A percentile compares a stretch with the other conserved stretches of the same genome.
Conservation (phyloP, 2,113 vertebrate species). For the Calcarius ornatus region DNA sequence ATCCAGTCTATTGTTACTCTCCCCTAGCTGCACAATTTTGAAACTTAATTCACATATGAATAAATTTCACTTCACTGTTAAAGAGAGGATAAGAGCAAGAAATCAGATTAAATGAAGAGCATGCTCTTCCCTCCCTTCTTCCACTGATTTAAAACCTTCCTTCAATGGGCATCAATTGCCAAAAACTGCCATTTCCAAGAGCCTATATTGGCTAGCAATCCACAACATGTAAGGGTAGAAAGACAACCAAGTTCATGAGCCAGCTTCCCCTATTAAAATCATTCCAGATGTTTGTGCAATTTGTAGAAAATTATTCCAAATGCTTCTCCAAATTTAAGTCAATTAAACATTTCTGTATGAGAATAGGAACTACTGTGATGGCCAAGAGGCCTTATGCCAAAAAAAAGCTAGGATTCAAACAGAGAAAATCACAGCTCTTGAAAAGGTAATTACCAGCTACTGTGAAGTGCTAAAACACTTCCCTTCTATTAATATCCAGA, state of each 20-base stretch:
- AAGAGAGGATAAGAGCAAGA: neutral
- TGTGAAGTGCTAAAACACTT: neutral
- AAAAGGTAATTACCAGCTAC: conserved; percentile 20
- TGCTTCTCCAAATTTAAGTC: neutral
- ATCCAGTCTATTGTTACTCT: neutral
- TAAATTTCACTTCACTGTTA: neutral
- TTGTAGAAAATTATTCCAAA: neutral
- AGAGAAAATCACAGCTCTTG: conserved; percentile 29
- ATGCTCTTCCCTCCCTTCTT: neutral
- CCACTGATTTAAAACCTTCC: neutral
- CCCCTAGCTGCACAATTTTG: neutral
- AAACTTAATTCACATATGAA: neutral
- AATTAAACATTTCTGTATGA: neutral
- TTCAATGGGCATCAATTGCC: accelerated
- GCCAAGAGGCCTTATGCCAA: neutral
- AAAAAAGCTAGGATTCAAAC: neutral
- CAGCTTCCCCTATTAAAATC: neutral
- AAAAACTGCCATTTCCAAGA: neutral
- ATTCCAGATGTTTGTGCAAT: neutral
- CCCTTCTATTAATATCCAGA: conserved; percentile 15
- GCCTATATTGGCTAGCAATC: neutral
- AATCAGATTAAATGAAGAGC: neutral
- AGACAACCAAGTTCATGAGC: neutral
- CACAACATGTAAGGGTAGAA: accelerated
- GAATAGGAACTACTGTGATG: neutral